phyloP scores from a whole-genome alignment of 2,113 vertebrate species.

The Orthonyx spaldingii region DNA sequence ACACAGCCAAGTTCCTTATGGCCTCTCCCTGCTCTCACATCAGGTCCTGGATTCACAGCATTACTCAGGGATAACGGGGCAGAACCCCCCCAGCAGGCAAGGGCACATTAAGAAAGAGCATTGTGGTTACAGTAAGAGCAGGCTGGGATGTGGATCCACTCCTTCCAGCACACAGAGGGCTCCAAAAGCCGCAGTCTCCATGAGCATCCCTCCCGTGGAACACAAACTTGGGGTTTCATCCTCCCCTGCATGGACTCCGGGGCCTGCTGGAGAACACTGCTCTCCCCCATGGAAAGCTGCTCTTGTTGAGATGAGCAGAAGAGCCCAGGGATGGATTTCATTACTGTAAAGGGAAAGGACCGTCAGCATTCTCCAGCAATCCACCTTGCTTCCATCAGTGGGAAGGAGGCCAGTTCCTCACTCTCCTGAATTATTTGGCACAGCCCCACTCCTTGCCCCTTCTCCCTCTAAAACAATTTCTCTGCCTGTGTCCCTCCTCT shows the following conservation, averaged over 20 bases:
- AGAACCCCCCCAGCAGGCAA: not conserved
- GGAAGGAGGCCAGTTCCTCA: not conserved
- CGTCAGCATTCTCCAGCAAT: not conserved
- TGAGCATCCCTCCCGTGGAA: not conserved
- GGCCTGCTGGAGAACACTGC: not conserved
- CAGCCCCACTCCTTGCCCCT: not conserved
- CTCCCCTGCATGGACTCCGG: not conserved
- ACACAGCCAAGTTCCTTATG: fast-evolving
- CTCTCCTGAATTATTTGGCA: conserved; percentile 14
- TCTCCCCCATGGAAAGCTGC: not conserved
- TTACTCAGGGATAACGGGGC: not conserved
- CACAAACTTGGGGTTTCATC: not conserved
- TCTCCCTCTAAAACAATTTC: not conserved
- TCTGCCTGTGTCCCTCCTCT: not conserved
- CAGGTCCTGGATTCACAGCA: not conserved
- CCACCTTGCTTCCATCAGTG: not conserved
- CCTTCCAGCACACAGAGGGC: not conserved
- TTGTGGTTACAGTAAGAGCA: not conserved
- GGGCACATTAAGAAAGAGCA: not conserved
- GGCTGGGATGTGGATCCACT: not conserved
- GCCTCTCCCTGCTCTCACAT: not conserved
- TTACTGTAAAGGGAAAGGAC: not conserved
- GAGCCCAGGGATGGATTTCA: not conserved
- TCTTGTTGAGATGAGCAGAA: not conserved
- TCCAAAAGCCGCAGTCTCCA: not conserved